Conservation (phyloP, 2,113 vertebrate species). For the Balaeniceps rex region DNA sequence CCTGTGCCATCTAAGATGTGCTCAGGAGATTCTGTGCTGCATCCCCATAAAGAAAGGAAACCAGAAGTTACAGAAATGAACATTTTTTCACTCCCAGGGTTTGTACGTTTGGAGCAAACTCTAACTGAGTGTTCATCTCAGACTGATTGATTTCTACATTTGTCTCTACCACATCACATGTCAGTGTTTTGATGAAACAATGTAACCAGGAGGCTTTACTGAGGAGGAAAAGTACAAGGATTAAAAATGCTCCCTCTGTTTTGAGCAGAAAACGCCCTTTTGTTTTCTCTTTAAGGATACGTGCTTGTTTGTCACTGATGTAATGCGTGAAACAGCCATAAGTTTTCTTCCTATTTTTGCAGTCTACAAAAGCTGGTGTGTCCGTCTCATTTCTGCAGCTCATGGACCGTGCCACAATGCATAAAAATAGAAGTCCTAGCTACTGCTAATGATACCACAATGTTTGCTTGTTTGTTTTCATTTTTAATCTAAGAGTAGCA, state of each 20-base stretch:
- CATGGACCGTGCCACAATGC: not conserved
- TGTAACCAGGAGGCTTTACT: not conserved
- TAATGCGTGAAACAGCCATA: constrained; percentile 12
- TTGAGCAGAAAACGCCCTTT: constrained; percentile 19
- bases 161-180: not conserved
- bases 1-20: not conserved
- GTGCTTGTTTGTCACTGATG: constrained; percentile 1
- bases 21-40: not conserved
- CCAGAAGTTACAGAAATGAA: not conserved
- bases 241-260: constrained; percentile 28
- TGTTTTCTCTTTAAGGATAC: constrained; percentile 20
- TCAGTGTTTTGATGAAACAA: constrained; percentile 11
- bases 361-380: constrained; percentile 34
- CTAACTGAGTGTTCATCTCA: not conserved
- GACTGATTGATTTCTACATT: not conserved
- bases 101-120: not conserved
- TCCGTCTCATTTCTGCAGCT: not conserved
- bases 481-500: not conserved
- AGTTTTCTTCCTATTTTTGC: constrained; percentile 30
- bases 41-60: not conserved
- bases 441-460: not conserved
- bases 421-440: not conserved
- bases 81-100: not conserved
- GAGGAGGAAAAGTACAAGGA: not conserved
- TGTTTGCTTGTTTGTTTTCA: not conserved